Percentiles rank a stretch among this genome's conserved stretches.
These are phyloP conservation scores for Ascidia mentula DNA, from an alignment of 23 tunicate species.

Conservation along the genomic window DNA sequence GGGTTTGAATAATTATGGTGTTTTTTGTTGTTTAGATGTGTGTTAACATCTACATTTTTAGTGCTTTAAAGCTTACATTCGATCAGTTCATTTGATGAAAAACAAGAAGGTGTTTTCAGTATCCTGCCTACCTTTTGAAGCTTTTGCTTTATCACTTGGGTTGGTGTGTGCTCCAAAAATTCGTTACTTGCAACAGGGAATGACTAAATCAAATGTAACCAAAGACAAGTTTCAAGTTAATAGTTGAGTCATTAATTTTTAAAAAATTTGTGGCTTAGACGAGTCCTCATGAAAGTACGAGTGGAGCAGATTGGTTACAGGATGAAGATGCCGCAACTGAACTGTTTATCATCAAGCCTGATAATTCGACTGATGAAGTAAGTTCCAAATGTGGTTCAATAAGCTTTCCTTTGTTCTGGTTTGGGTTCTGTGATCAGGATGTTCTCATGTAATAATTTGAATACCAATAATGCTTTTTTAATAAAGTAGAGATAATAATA, in stretches of 20 bases:
- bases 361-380: no score
- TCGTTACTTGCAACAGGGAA: conserved; percentile 40
- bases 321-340: neutral
- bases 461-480: no score
- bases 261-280: no score
- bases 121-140: conserved; percentile 46
- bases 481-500: no score
- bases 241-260: no score
- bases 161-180: conserved; percentile 70
- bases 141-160: conserved; percentile 67
- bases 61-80: conserved; percentile 27
- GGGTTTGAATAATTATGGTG: conserved; percentile 19
- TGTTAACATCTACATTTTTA: neutral
- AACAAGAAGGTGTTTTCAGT: conserved; percentile 65
- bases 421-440: no score
- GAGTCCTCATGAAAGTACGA: no score
- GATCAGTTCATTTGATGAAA: conserved; percentile 70
- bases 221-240: no score
- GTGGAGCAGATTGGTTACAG: neutral
- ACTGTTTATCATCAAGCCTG: neutral
- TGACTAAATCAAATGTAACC: neutral
- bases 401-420: no score
- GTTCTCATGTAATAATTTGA: no score
- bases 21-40: conserved; percentile 3
- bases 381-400: no score